These are phyloP conservation scores for Platysteira castanea DNA, from an alignment of 2,113 vertebrate genomes.

Conservation along the genomic window DNA sequence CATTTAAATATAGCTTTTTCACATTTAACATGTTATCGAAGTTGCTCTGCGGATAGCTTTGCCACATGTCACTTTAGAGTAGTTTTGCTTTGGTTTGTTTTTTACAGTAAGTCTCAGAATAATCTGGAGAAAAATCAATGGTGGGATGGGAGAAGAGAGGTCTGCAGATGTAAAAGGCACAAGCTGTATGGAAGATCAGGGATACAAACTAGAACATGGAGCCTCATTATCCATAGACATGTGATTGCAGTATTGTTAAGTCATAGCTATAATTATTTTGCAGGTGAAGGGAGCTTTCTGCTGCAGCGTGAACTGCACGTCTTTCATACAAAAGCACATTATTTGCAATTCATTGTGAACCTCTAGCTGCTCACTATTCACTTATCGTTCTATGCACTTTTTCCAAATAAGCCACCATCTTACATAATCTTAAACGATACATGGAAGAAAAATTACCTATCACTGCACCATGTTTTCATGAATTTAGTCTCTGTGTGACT, in stretches of 20 bases:
- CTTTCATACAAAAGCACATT: neutral
- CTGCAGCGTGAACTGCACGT: neutral
- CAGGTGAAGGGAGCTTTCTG: neutral
- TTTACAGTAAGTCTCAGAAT: neutral
- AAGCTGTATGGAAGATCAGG: neutral
- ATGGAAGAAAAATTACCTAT: neutral
- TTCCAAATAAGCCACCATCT: neutral
- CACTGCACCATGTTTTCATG: neutral
- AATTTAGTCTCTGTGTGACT: neutral
- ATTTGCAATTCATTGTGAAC: neutral
- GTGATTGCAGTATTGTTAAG: neutral
- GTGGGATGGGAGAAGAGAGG: neutral
- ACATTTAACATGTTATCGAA: accelerated
- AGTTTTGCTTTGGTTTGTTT: neutral
- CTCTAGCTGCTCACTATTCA: neutral
- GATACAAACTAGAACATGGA: neutral
- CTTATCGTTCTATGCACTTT: accelerated
- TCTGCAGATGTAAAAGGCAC: neutral
- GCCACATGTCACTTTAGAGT: neutral
- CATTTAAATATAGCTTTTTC: neutral
- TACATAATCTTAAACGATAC: neutral
- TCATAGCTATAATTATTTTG: neutral
- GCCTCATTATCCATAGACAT: accelerated
- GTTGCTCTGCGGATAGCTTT: neutral
- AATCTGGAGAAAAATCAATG: neutral